Conservation (phyloP, 1,140 invertebrate species). For the Holcopasites calliopsidis region DNA sequence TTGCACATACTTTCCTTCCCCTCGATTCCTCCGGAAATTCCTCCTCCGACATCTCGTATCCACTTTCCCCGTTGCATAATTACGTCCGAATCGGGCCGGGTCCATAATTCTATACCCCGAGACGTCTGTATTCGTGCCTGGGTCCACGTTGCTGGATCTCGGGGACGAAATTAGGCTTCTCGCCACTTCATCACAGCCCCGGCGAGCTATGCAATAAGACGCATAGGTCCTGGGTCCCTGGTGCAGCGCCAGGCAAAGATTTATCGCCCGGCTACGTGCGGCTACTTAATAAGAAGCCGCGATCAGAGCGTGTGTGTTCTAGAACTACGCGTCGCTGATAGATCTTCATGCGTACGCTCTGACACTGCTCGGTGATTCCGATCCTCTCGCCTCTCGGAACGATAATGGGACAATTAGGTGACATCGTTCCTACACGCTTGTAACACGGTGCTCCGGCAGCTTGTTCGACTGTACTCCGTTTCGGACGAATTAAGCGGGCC, state of each 20-base stretch:
- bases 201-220: constrained; percentile 43
- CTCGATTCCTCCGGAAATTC: too few relatives aligned
- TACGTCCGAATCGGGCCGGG: background rate
- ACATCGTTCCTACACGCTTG: background rate
- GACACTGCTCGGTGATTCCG: background rate
- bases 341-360: constrained; percentile 2
- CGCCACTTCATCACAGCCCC: constrained; percentile 37
- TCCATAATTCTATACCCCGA: constrained; percentile 13
- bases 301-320: constrained; percentile 6
- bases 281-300: constrained; percentile 19
- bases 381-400: background rate
- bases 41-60: background rate
- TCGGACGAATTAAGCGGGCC: too few relatives aligned
- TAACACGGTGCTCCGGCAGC: too few relatives aligned
- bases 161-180: constrained; percentile 55
- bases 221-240: background rate
- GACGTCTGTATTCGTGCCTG: constrained; percentile 43
- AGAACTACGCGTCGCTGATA: background rate
- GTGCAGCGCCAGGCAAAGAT: constrained; percentile 45
- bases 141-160: background rate
- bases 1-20: too few relatives aligned
- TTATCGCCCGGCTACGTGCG: constrained; percentile 23
- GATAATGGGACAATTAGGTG: constrained; percentile 36
- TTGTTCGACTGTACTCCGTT: too few relatives aligned
- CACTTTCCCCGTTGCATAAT: background rate